Evolutionary conservation across 2,797 vertebrate species (phyloP).

Genomic region (Danio albolineatus): DNA sequence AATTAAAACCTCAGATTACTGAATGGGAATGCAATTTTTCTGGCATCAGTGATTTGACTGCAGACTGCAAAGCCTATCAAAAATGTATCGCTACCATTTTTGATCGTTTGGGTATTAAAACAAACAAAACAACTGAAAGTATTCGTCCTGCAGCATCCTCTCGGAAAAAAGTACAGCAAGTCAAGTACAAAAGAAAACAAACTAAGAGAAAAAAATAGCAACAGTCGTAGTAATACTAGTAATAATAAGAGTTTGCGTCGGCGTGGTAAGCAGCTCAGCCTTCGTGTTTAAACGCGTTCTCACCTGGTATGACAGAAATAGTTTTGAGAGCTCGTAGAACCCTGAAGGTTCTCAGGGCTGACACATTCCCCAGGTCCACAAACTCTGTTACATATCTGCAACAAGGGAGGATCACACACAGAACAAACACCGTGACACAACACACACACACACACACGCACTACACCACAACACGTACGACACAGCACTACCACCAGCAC

Average conservation of each 20-base stretch:
- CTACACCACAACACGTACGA: constrained; percentile 80
- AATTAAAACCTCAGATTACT: background rate
- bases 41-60: constrained; percentile 62
- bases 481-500: constrained; percentile 78
- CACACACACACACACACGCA: constrained; percentile 92
- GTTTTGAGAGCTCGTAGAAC: constrained; percentile 99
- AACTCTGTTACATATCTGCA: constrained; percentile 99
- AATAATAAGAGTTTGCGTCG: constrained; percentile 59
- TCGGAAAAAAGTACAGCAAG: constrained; percentile 47
- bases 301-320: constrained; percentile 99
- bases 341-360: constrained; percentile 99
- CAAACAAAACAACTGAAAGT: constrained; percentile 41
- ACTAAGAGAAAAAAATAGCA: constrained; percentile 42
- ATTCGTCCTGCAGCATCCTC: constrained; percentile 61
- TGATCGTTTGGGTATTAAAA: constrained; percentile 72
- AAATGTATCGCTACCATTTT: constrained; percentile 81
- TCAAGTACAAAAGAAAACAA: constrained; percentile 51
- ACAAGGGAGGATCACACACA: constrained; percentile 97
- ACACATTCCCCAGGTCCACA: constrained; percentile 99
- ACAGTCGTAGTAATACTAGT: constrained; percentile 64
- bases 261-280: constrained; percentile 75
- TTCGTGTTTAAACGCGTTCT: constrained; percentile 89
- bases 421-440: constrained; percentile 96
- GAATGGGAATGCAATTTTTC: background rate
- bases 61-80: constrained; percentile 92